A percentile compares a stretch with the other conserved stretches of the same genome.
Evolutionary conservation across 1,140 invertebrate species (phyloP).

Genomic region (Bradynema listronoti): DNA sequence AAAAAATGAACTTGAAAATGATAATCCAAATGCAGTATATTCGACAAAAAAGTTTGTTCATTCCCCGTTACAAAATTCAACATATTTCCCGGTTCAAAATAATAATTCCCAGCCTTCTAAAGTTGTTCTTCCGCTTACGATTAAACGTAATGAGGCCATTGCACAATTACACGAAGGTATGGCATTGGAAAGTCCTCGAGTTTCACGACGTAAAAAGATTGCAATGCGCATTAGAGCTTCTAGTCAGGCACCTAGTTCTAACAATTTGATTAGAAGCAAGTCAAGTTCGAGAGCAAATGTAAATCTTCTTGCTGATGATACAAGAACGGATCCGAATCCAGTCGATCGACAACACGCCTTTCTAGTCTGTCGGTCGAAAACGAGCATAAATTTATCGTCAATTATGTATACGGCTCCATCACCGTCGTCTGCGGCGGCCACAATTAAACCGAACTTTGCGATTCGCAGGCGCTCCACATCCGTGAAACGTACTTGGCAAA

Average conservation of each 20-base stretch:
- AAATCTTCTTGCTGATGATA: slow-evolving; percentile 3
- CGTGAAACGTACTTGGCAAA: neutral
- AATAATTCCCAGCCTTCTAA: too few relatives aligned
- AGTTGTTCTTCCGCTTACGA: too few relatives aligned
- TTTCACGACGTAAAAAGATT: slow-evolving; percentile 11
- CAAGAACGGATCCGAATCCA: slow-evolving; percentile 1
- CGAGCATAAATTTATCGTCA: slow-evolving; percentile 14
- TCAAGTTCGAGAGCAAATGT: slow-evolving; percentile 14
- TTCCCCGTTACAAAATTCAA: too few relatives aligned
- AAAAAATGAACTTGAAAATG: too few relatives aligned
- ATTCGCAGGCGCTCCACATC: neutral
- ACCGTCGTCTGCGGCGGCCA: slow-evolving; percentile 1
- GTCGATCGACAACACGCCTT: slow-evolving; percentile 11
- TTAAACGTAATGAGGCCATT: slow-evolving; percentile 1
- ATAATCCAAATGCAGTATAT: too few relatives aligned
- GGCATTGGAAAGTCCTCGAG: neutral
- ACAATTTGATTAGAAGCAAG: slow-evolving; percentile 19
- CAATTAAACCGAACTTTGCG: neutral
- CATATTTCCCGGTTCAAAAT: too few relatives aligned
- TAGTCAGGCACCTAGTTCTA: neutral
- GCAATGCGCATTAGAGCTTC: neutral
- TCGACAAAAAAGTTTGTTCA: too few relatives aligned
- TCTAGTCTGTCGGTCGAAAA: slow-evolving; percentile 19
- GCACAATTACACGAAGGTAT: slow-evolving; percentile 2
- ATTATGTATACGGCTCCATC: neutral